Base-by-base conservation (phyloP, 2,888 invertebrate species). In the Geotrupes spiniger region DNA sequence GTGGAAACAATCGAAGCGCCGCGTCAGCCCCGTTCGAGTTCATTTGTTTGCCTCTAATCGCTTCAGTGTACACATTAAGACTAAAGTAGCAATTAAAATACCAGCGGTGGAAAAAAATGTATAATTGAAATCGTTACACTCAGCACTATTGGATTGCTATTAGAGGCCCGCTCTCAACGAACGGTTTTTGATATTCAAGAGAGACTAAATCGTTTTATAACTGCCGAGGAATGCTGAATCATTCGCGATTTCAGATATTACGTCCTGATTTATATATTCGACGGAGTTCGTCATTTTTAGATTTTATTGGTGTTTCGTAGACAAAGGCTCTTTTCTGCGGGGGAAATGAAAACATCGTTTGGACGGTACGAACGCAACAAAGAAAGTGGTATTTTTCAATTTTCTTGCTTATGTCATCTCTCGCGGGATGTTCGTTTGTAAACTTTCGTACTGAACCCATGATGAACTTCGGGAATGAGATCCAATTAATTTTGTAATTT, bases 91-190 rank as follows among this genome's bases (percentile, higher is more conserved):
- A n/a, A n/a, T n/a, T n/a, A n/a, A n/a, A n/a, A n/a, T n/a, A n/a
- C n/a, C n/a, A n/a, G n/a, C n/a, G n/a, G n/a, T n/a, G n/a, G n/a
- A 21, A 21, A 21, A 21, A 21, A 21, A 21, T 21, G 3, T 3
- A 3, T 3, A 21, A 21, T 21, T 44, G 44, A 53, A 49, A 49
- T 50, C 47, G 47, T 47, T 39, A 47, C 44, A 51, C 41, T 53
- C 53, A 51, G 50, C 53, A 46, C 42, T 53, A 53, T 53, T 31
- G 53, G 46, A 53, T 53, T 51, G 50, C 53, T 53, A 53, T 53
- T 53, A 53, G 51, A 28, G 41, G 40, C 12, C 29, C 47, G 44
- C 42, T 42, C 36, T 50, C 46, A 40, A 41, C 45, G 47, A 43
- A 48, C 37, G 9, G 50, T 50, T 47, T 53, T 53, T 48, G 43